Conservation (phyloP, 2,888 invertebrate species). For the Parasteatoda lunata region DNA sequence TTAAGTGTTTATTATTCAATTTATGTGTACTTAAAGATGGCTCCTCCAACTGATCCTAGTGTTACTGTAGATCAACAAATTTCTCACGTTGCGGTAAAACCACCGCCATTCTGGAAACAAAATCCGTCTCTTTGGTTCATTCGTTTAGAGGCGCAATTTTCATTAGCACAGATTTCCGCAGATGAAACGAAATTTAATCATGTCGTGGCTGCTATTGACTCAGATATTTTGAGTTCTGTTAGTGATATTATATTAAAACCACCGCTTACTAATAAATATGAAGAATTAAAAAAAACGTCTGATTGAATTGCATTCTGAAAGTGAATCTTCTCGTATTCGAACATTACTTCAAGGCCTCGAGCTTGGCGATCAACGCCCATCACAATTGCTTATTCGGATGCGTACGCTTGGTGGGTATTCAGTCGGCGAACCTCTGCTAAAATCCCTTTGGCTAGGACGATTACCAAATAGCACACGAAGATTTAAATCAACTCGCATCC, state of each 20-base stretch:
- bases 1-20: no score
- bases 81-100: conserved; percentile 7
- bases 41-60: no score
- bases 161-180: neutral
- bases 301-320: neutral
- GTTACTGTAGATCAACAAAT: neutral
- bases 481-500: neutral
- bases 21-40: no score
- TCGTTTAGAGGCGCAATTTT: conserved; percentile 13
- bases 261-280: neutral
- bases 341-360: conserved; percentile 9
- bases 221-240: neutral
- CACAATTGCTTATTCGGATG: neutral
- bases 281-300: neutral
- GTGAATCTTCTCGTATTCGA: neutral
- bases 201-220: neutral
- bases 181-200: neutral
- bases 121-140: neutral
- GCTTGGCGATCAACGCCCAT: conserved; percentile 1
- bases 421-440: neutral
- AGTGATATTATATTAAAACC: neutral
- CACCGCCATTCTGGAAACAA: conserved; percentile 15
- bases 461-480: neutral
- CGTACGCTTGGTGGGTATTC: neutral
- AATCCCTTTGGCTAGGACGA: neutral